Evolutionary conservation across 30 jellyfish, hydroid and myxozoan genomes (phyloP), one percentile per base, ranked within the genome.

Genomic region (Nemopilema nomurai): DNA sequence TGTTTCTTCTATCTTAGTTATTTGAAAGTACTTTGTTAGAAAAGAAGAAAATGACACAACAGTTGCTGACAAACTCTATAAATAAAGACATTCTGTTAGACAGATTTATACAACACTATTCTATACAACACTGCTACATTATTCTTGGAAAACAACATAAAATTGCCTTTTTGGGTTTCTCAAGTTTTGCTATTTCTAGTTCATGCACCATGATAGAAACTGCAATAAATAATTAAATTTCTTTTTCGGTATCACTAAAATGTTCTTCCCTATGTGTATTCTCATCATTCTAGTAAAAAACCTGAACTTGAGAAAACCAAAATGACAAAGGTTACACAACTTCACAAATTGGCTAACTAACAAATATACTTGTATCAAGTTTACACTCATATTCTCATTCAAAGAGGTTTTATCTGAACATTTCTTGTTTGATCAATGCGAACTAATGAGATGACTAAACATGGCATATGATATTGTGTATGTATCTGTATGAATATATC

Each of bases 341-440:
- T 63, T 6, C 30, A 63, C 76, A 67, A 19, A 67, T 17, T 17
- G 17, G 23, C 23, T 23, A 67, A 23, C 33, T 18, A 31, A 67
- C 33, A 67, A 19, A 67, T 31, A 67, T n/a, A 67, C 76, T 67
- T 67, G 30, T 28, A 23, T 28, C 76, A 67, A 67, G 30, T 67
- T 67, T 23, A 28, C 30, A 67, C 23, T 23, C 21, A 1, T n/a
- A 16, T 8, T 66, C 76, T 66, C 41, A 21, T 29, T 21, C 28
- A 21, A 4, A 21, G 16, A 21, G 16, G 13, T 41, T 41, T 41
- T 3, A 3, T 13, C 57, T 41, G 13, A 41, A 3, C 9, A 3
- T 6, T 41, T 3, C 13, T 13, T 41, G 6, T 41, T 41, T 41
- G 6, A 41, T 3, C 6, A 41, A 41, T 41, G 57, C 9, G 57